phyloP scores from a whole-genome alignment of 2,888 invertebrate species.

The Pachliopta kotzebuea region DNA sequence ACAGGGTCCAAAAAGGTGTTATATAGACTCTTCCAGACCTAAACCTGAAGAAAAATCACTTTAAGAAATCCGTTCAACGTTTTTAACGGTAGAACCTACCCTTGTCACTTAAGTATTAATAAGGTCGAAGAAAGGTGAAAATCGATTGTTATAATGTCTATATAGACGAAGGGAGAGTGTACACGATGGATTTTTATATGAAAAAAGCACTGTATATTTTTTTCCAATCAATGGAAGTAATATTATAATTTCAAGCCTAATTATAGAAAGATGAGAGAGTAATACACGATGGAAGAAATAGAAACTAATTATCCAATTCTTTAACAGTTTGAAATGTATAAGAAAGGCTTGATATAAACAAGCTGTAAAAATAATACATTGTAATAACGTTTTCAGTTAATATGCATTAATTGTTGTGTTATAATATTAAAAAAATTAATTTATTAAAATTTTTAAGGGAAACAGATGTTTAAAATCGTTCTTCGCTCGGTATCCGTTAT shows the following conservation, averaged over 20 bases:
- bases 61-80: not conserved
- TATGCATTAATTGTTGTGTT: not conserved
- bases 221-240: not conserved
- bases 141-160: not conserved
- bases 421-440: not conserved
- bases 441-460: not conserved
- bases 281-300: not conserved
- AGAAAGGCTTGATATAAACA: no score
- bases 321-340: no score
- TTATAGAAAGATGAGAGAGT: not conserved
- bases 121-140: slow-evolving; percentile 2
- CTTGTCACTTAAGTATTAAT: slow-evolving; percentile 1
- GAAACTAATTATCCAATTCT: no score
- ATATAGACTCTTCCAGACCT: not conserved
- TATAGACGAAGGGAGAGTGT: not conserved
- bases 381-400: no score
- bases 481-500: not conserved
- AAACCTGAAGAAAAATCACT: not conserved
- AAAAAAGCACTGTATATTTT: no score
- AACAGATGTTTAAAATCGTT: not conserved
- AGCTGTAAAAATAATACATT: no score
- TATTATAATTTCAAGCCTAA: not conserved
- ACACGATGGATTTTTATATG: not conserved
- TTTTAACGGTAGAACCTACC: slow-evolving; percentile 2
- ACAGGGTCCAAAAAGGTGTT: not conserved